Evolutionary conservation across 2,113 vertebrate genomes (phyloP).

Genomic region (Callionymus lyra): DNA sequence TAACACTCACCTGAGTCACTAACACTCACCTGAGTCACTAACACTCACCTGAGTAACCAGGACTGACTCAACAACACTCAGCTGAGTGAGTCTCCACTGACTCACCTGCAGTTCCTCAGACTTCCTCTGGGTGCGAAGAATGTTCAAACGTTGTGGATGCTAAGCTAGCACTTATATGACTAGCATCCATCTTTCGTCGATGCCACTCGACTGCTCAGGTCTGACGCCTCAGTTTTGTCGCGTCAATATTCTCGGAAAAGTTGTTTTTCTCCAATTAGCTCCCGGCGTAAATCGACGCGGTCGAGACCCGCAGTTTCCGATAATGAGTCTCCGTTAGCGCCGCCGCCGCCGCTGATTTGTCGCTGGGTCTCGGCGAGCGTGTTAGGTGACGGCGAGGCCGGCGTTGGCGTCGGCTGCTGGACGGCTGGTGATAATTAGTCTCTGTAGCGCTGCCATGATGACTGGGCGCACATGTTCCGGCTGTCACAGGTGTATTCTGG

Average conservation of each 20-base stretch:
- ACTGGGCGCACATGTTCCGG: slow-evolving; percentile 66
- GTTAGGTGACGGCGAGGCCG: slow-evolving; percentile 41
- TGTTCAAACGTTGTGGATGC: no score
- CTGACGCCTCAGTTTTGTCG: not conserved
- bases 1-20: no score
- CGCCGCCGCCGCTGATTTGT: slow-evolving; percentile 39
- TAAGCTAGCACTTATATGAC: no score
- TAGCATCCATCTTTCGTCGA: not conserved
- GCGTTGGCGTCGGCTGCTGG: slow-evolving; percentile 26
- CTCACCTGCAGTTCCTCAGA: no score
- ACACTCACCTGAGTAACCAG: no score
- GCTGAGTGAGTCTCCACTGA: no score
- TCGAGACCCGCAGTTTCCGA: not conserved
- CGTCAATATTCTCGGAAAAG: not conserved
- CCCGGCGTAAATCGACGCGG: not conserved
- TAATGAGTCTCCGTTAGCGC: slow-evolving; percentile 1
- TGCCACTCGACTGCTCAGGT: no score
- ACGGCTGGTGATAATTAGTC: slow-evolving; percentile 69
- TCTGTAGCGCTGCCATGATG: slow-evolving; percentile 52
- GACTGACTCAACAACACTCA: no score
- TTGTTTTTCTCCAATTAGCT: not conserved
- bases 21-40: no score
- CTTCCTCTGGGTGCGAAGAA: no score
- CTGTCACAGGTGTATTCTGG: slow-evolving; percentile 74
- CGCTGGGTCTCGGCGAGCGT: slow-evolving; percentile 26